These are phyloP conservation scores for Muscicapa striata DNA, from an alignment of 2,797 vertebrate species.

Conservation along the genomic window DNA sequence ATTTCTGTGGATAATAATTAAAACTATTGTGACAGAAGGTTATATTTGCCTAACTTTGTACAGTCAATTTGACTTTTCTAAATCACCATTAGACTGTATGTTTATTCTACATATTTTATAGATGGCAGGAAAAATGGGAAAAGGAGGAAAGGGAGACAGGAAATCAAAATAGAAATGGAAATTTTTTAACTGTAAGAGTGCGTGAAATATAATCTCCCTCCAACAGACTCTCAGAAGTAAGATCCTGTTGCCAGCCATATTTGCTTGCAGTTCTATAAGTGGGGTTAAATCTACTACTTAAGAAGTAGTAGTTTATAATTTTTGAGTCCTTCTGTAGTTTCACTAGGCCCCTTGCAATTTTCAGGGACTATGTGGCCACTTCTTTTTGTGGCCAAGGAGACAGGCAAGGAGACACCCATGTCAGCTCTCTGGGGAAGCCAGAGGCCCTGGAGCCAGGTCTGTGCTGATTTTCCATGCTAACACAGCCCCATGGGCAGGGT, in stretches of 20 bases:
- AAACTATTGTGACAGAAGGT: slow-evolving; percentile 18
- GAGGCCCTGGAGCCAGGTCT: not conserved
- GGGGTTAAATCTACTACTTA: not conserved
- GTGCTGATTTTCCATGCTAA: accelerated
- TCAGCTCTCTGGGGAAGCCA: not conserved
- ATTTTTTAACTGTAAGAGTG: not conserved
- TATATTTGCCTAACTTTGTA: not conserved
- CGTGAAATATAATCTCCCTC: not conserved
- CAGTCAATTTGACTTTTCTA: not conserved
- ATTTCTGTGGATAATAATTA: slow-evolving; percentile 41
- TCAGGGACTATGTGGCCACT: not conserved
- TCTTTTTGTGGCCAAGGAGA: not conserved
- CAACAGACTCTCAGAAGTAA: not conserved
- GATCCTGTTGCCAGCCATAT: not conserved
- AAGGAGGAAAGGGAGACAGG: not conserved
- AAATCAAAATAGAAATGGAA: not conserved
- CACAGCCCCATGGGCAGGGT: not conserved
- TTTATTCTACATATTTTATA: not conserved
- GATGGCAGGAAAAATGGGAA: not conserved
- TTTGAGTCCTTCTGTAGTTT: not conserved
- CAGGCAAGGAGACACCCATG: not conserved
- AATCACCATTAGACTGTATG: not conserved
- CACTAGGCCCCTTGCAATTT: not conserved
- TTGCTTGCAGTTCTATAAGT: not conserved
- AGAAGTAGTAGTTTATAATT: not conserved